Conservation (phyloP, 2,113 vertebrate genomes). For the Murina feae region DNA sequence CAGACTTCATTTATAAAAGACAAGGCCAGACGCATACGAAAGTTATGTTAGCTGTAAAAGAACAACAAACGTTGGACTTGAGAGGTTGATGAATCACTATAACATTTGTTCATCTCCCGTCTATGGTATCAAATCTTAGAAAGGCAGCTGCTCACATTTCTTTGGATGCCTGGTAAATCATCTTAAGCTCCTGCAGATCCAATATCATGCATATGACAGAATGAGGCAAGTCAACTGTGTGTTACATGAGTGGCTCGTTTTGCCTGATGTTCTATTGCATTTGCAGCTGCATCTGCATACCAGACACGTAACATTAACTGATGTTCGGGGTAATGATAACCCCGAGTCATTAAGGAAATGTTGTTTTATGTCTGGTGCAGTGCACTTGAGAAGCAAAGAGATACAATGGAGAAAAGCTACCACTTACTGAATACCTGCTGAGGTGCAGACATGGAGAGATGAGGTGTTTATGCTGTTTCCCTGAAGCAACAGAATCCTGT, state of each 20-base stretch:
- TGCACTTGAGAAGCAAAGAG: background rate
- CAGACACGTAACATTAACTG: conserved; percentile 47
- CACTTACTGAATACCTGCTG: background rate
- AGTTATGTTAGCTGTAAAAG: background rate
- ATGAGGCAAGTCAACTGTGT: conserved; percentile 39
- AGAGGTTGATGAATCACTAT: background rate
- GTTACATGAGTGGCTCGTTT: conserved; percentile 49
- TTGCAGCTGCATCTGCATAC: conserved; percentile 29
- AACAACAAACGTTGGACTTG: background rate
- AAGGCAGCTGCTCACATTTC: conserved; percentile 45
- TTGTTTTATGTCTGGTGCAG: conserved; percentile 23
- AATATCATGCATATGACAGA: conserved; percentile 11
- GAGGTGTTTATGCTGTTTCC: background rate
- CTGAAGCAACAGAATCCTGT: background rate
- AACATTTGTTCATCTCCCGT: background rate
- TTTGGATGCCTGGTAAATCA: conserved; percentile 37
- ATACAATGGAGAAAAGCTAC: background rate
- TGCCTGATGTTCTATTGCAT: conserved; percentile 22
- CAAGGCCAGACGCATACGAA: background rate
- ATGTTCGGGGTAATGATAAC: conserved; percentile 32
- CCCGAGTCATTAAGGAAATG: conserved; percentile 42
- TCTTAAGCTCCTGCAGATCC: background rate
- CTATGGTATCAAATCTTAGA: background rate
- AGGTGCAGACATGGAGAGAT: background rate
- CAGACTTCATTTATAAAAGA: background rate